Evolutionary conservation across 2,888 invertebrate genomes (phyloP).

Genomic region (Protodeltote pygarga): DNA sequence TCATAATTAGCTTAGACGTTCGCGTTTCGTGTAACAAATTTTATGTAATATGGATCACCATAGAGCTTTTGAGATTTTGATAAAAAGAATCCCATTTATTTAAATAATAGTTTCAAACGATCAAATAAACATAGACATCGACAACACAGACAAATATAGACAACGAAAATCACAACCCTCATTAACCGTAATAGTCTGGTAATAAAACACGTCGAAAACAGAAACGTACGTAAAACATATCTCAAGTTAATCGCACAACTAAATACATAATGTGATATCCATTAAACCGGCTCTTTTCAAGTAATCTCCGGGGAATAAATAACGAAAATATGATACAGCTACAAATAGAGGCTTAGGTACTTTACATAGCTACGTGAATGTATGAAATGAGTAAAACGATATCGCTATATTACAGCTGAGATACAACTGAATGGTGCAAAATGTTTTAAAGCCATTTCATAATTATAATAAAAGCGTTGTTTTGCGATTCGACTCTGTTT

Average conservation of each 20-base stretch:
- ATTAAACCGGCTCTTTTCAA: constrained; percentile 24
- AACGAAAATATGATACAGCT: constrained; percentile 19
- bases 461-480: no score
- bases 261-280: constrained; percentile 31
- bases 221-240: constrained; percentile 3
- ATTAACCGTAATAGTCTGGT: not conserved
- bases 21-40: no score
- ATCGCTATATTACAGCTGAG: not conserved
- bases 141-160: no score
- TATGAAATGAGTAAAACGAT: constrained; percentile 8
- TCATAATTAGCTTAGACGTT: no score
- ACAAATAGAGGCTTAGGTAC: constrained; percentile 19
- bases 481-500: no score
- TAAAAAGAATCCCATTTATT: no score
- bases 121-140: no score
- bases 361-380: constrained; percentile 21
- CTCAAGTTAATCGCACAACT: constrained; percentile 2
- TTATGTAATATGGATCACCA: no score
- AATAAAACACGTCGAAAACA: constrained; percentile 4
- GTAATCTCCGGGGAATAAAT: constrained; percentile 27
- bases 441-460: no score
- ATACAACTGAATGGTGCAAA: constrained; percentile 14
- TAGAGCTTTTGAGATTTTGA: no score
- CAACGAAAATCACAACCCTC: no score
- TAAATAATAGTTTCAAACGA: no score